A percentile compares a stretch with the other conserved stretches of the same genome.
These are phyloP conservation scores for Lordiphosa fenestrarum DNA, from an alignment of 2,888 invertebrate species.

Conservation along the genomic window DNA sequence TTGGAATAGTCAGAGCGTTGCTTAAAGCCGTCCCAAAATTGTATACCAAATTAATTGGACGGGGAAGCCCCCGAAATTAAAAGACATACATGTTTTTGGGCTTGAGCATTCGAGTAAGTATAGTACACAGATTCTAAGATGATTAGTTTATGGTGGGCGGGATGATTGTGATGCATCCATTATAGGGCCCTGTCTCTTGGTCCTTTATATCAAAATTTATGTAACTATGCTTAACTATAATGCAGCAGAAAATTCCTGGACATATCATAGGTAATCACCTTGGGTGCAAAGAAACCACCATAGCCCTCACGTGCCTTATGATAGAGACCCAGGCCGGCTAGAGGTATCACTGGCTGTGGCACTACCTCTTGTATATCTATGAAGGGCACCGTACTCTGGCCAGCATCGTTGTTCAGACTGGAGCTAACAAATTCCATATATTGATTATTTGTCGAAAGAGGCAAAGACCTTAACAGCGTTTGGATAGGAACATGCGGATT, in stretches of 20 bases:
- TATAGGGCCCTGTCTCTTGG: no score
- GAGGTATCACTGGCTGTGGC: constrained; percentile 85
- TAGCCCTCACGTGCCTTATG: constrained; percentile 87
- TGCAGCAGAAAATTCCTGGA: constrained; percentile 1
- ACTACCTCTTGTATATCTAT: constrained; percentile 88
- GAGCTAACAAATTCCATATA: constrained; percentile 86
- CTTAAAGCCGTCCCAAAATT: no score
- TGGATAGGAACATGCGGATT: constrained; percentile 86
- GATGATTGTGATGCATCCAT: no score
- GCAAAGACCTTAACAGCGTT: constrained; percentile 80
- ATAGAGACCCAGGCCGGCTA: constrained; percentile 88
- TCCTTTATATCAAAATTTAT: no score
- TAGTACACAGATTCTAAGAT: no score
- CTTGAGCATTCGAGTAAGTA: no score
- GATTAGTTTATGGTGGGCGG: no score
- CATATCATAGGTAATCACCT: constrained; percentile 86
- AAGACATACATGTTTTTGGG: no score
- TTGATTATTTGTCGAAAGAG: constrained; percentile 85
- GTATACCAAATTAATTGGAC: no score
- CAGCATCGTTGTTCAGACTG: constrained; percentile 87
- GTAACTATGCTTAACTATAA: not conserved
- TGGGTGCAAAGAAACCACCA: constrained; percentile 89
- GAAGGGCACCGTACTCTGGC: constrained; percentile 91
- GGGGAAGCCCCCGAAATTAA: no score
- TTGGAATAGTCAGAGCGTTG: no score